Evolutionary conservation across 2,888 invertebrate species (phyloP), one percentile per base, ranked within the genome.

Genomic region (Ligdia adustata): DNA sequence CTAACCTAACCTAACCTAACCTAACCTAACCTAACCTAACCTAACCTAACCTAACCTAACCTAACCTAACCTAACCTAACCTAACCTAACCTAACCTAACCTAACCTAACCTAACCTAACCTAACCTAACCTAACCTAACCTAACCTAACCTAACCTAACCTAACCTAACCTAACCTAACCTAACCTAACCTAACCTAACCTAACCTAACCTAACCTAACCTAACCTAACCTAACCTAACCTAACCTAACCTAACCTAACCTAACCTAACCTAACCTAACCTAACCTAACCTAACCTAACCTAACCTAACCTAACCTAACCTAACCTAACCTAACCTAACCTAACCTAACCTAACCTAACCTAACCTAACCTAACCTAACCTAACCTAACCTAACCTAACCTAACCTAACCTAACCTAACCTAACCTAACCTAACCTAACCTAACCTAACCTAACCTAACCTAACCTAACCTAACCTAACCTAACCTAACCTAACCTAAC

Each of bases 1-100:
- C 42, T 43, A 43, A 43, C 44, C 41, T 41, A 41, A 39, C 39
- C 39, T 45, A 40, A 40, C 47, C 46, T 35, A 35, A 47, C 35
- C 46, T 34, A 41, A 47, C 40, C 46, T 47, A 47, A 47, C 46
- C 46, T 47, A 47, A 47, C 46, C 46, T 46, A 46, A 46, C 41
- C 47, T 47, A 47, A 47, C 47, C 40, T 47, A 47, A 47, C 47
- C 46, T 47, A 46, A 47, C 47, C 35, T 34, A 45, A 32, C 47
- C 18, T 20, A 42, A 33, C 42, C 20, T 28, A 42, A 33, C 42
- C 34, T 34, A 41, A 31, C 34, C 20, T 27, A 41, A 22, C 41
- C 32, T 32, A 32, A 31, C 32, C 18, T 32, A 41, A 31, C 41
- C 31, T 32, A 41, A 22, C 41, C 31, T 32, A 40, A 28, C 39